Base-by-base conservation (phyloP, 2,888 invertebrate genomes). In the Ditylenchus weischeri region DNA sequence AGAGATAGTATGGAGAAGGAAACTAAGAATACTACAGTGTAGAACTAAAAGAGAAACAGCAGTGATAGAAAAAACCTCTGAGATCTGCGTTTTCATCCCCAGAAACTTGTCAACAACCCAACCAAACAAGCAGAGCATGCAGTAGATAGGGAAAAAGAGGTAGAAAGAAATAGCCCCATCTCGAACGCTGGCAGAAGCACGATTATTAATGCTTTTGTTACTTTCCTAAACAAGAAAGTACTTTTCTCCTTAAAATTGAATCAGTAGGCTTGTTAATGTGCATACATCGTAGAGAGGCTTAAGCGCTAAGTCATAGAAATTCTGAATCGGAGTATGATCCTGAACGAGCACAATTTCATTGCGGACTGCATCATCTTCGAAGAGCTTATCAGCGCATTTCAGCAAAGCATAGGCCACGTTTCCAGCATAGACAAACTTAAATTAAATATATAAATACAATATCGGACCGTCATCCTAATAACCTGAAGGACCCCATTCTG, bases 371-470 rank as follows among this genome's bases (percentile, higher is more conserved):
- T 66, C 62, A 61, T 65, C 65, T 10, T 57, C 60, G 49, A 65
- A 21, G 11, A 68, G 38, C 35, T 68, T 70, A 36, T 57, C 29
- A 8, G 72, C 67, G 48, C 64, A 69, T 5, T 64, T 13, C 43
- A 75, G 8, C 60, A 80, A 38, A 13, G 76, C 75, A 11, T 62
- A 63, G 0, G 79, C 74, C 0, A 73, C 72, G 64, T 80, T 80
- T 21, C 78, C 77, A 49, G 75, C 76, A 61, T 78, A 78, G 1
- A 79, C 73, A 73, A 81, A 72, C 75, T 79, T 57, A 61, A 70
- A 64, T n/a, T 61, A n/a, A 29, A 19, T n/a, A 62, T 19, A 7
- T n/a, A 23, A 49, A 38, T 35, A 54, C 23, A 54, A 38, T 21
- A 7, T 8, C 29, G 11, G 18, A 36, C 43, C 54, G 54, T 3